Base-by-base conservation (phyloP, 2,113 vertebrate species). In the Myrmophylax atrothorax region DNA sequence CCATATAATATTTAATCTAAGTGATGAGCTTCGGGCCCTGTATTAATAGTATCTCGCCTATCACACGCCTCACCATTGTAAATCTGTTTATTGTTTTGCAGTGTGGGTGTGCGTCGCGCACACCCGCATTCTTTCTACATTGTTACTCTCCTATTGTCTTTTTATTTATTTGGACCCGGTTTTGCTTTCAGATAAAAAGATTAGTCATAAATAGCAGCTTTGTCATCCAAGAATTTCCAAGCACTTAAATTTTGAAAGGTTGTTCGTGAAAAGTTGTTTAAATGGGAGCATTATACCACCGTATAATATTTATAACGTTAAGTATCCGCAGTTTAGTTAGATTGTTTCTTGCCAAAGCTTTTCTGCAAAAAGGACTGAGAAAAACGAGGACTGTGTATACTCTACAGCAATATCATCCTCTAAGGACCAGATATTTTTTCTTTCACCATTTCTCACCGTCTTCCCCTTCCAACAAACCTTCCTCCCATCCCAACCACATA, bases 101-200 rank as follows among this genome's bases (percentile, higher is more conserved):
- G 72, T 5, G 40, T 80, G 94, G 69, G 69, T 84, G 49, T 33
- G 9, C 1, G 0, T 53, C 0, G 14, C 0, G 10, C 59, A 33
- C 78, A 42, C 82, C 35, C 7, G 4, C 64, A 24, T 93, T 78
- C 92, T 78, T 93, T 94, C 76, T 90, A 63, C 64, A 10, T 84
- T 92, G 79, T 93, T 92, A 50, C 83, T 52, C 37, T 24, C 14
- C 42, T 88, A 86, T 56, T 92, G 67, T 90, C 79, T 67, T 78
- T 90, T 86, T 84, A 90, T 95, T 94, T 97, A 93, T 97, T 92
- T 96, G 93, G 80, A 81, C 58, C 60, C 2, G 0, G 14, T 63
- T 81, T 93, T 89, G 52, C 88, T 66, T 93, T 88, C 83, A 86
- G 92, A 96, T 96, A 84, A 88, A 95, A 90, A 94, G 93, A 95